Percentiles rank a stretch among this genome's conserved stretches.
phyloP scores from a whole-genome alignment of 2,888 invertebrate genomes.

The Spilosoma lubricipeda region DNA sequence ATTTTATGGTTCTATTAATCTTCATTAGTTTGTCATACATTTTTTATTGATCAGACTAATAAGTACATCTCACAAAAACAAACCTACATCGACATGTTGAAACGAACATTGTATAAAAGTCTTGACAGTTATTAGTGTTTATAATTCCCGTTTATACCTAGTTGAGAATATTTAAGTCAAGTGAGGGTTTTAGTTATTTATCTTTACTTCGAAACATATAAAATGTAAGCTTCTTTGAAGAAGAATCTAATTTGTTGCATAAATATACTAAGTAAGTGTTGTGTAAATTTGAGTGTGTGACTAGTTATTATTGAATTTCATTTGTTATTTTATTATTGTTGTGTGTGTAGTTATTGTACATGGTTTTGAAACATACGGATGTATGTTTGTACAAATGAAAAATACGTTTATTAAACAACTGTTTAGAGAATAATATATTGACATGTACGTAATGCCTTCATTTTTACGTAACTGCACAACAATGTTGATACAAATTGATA shows the following conservation, averaged over 20 bases:
- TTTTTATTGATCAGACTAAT: background rate
- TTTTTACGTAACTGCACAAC: background rate
- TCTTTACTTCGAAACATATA: background rate
- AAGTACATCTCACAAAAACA: background rate
- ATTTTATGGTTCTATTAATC: conserved; percentile 14
- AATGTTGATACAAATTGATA: background rate
- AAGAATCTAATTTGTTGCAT: background rate
- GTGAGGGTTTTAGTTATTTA: background rate
- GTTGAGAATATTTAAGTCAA: background rate
- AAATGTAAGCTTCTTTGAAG: background rate
- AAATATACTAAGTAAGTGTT: background rate
- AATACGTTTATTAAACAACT: too few relatives aligned
- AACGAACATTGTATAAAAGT: background rate
- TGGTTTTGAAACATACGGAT: background rate
- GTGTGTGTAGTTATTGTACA: background rate
- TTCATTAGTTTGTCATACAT: conserved; percentile 1
- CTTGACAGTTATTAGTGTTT: background rate
- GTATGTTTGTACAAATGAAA: too few relatives aligned
- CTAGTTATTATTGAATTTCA: background rate
- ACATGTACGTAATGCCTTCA: too few relatives aligned
- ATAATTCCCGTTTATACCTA: background rate
- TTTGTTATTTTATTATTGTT: too few relatives aligned
- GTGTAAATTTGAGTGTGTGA: background rate
- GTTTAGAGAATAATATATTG: too few relatives aligned
- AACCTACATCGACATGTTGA: background rate